A percentile compares a stretch with the other conserved stretches of the same genome.
Evolutionary conservation across 92 coral and sea anemone species (phyloP).

Genomic region (Palythoa caribaeorum): DNA sequence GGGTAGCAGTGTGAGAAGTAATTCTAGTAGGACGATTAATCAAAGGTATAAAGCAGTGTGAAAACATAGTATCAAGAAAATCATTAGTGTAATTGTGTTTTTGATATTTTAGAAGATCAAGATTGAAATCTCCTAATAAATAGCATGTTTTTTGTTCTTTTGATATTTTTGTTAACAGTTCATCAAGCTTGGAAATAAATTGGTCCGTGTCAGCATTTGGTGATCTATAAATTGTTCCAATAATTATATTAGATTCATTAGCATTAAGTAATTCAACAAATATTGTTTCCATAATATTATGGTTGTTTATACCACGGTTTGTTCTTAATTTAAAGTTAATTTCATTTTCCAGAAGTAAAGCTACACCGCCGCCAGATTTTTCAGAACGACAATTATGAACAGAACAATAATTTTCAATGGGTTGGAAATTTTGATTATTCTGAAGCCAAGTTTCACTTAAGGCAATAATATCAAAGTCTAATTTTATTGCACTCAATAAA

Average conservation of each 20-base stretch:
- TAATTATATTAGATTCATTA: slow-evolving; percentile 27
- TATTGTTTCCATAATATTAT: slow-evolving; percentile 42
- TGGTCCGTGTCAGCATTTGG: background rate
- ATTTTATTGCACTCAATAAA: no score
- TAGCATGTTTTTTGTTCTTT: background rate
- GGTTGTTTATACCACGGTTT: background rate
- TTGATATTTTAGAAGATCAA: background rate
- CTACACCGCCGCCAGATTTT: no score
- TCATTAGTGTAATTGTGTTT: no score
- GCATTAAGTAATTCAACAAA: slow-evolving; percentile 46
- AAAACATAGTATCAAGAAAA: slow-evolving; percentile 1
- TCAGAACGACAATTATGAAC: no score
- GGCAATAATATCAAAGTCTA: no score
- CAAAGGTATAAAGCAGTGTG: background rate
- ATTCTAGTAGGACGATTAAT: background rate
- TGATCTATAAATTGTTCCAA: slow-evolving; percentile 50
- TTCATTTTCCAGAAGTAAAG: no score
- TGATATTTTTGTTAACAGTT: background rate
- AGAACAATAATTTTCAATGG: no score
- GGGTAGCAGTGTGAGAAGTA: background rate
- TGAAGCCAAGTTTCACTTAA: no score
- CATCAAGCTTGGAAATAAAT: background rate
- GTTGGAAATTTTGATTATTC: no score
- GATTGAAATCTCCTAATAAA: background rate
- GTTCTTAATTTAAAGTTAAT: no score